These are phyloP conservation scores for Etheostoma spectabile DNA, from an alignment of 2,113 vertebrate species.

Conservation along the genomic window DNA sequence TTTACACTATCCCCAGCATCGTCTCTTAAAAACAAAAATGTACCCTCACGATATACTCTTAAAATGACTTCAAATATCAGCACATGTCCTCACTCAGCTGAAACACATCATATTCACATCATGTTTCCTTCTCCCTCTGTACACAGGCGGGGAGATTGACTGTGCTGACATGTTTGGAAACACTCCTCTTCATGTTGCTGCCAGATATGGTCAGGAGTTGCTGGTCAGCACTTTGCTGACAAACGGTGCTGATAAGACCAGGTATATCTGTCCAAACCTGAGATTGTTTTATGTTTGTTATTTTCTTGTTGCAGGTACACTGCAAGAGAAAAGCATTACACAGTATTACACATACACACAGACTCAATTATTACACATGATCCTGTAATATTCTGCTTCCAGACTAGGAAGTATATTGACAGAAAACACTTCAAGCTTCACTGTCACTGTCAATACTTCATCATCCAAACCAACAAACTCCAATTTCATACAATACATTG, in stretches of 20 bases:
- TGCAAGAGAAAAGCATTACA: neutral
- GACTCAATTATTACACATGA: neutral
- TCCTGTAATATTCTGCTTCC: neutral
- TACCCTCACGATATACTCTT: neutral
- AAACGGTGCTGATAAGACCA: constrained; percentile 93
- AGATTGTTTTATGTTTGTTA: neutral
- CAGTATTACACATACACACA: neutral
- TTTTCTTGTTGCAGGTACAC: too few relatives aligned
- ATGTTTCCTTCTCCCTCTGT: constrained; percentile 4
- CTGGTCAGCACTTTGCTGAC: constrained; percentile 96
- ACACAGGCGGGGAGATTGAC: constrained; percentile 92
- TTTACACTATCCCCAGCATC: neutral
- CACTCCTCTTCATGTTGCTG: constrained; percentile 95
- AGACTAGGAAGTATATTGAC: neutral
- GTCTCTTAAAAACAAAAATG: neutral
- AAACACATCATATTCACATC: neutral
- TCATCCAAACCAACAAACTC: neutral
- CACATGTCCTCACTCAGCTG: neutral
- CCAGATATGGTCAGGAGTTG: constrained; percentile 95
- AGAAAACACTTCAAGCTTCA: neutral
- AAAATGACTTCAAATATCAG: neutral
- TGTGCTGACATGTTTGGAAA: constrained; percentile 93
- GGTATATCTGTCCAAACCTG: constrained; percentile 77
- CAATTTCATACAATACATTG: neutral
- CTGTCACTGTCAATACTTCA: neutral